Percentiles rank a stretch among this genome's conserved stretches.
phyloP scores from a whole-genome alignment of 1,140 invertebrate genomes.

The Lepidurus apus region DNA sequence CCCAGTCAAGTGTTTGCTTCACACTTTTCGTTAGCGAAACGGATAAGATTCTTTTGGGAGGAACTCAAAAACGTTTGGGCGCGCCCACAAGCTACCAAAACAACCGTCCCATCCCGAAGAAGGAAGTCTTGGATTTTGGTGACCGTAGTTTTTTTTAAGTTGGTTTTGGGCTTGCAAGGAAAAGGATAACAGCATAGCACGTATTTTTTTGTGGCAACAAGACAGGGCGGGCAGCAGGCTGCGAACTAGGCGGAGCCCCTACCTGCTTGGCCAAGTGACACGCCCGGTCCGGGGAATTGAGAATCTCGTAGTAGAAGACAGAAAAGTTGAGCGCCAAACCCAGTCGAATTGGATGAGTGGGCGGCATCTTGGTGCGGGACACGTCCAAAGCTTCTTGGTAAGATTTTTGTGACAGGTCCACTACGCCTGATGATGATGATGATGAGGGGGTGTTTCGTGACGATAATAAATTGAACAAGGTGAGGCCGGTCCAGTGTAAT shows the following conservation, averaged over 20 bases:
- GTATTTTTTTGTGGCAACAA: slow-evolving; percentile 26
- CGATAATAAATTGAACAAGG: slow-evolving; percentile 35
- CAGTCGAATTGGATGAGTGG: slow-evolving; percentile 93
- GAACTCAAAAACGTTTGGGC: slow-evolving; percentile 6
- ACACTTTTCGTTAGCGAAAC: neutral
- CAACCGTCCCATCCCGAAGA: too few relatives aligned
- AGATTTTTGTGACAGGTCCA: slow-evolving; percentile 95
- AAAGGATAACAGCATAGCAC: neutral
- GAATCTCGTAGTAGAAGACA: slow-evolving; percentile 98
- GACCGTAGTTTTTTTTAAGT: too few relatives aligned
- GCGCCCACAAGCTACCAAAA: neutral
- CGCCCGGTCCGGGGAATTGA: slow-evolving; percentile 91
- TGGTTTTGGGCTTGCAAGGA: slow-evolving; percentile 11
- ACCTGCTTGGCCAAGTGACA: slow-evolving; percentile 97
- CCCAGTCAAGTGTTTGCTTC: neutral
- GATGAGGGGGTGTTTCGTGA: slow-evolving; percentile 12
- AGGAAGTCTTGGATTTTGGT: too few relatives aligned
- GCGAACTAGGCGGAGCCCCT: slow-evolving; percentile 43
- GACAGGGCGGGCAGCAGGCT: slow-evolving; percentile 19
- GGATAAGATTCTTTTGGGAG: too few relatives aligned
- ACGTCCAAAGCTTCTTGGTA: slow-evolving; percentile 99
- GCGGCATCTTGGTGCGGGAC: slow-evolving; percentile 96
- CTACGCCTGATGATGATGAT: slow-evolving; percentile 64
- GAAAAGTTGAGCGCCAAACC: slow-evolving; percentile 97
- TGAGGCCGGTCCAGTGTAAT: neutral